Evolutionary conservation across 2,888 invertebrate species (phyloP), one percentile per base, ranked within the genome.

Genomic region (Leucoptera coffeella): DNA sequence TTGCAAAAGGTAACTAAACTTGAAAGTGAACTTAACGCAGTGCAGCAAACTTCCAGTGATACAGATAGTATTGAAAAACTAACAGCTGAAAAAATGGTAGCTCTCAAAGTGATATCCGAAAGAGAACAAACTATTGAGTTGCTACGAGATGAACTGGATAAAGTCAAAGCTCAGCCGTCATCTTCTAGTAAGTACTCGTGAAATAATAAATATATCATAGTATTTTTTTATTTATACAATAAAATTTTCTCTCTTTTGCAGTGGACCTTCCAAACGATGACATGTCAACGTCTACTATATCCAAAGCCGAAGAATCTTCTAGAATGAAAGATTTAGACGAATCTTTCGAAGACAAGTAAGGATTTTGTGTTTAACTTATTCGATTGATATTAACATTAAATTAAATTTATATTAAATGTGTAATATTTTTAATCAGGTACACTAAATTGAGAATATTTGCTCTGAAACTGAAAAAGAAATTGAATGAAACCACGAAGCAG

Each of bases 391-490:
- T n/a, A n/a, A n/a, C n/a, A n/a, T n/a, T n/a, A n/a, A n/a, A 20
- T 6, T 23, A 28, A 15, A 22, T 11, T 12, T 24, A 14, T 20
- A 14, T 19, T 15, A n/a, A 15, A 12, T 23, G 12, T 19, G n/a
- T 21, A n/a, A n/a, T n/a, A 15, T 32, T 43, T 42, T 15, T 40
- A 71, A 25, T 9, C 40, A 71, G 72, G 35, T 85, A 85, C 45
- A 75, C 78, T 11, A 84, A 82, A 49, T 43, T 83, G 14, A 60
- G 89, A 37, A 75, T 79, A 30, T 73, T 91, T 34, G 91, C 90
- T 4, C 62, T 90, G 4, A 91, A 89, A 60, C 60, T 89, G 10
- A 93, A 92, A 57, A 86, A 85, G 46, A 88, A 86, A 53, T 61
- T 85, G 1, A 78, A 80, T 34, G 89, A 90, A 40, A 75, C 85